Conservation (phyloP, 1,140 invertebrate genomes). For the Streblospio benedicti region DNA sequence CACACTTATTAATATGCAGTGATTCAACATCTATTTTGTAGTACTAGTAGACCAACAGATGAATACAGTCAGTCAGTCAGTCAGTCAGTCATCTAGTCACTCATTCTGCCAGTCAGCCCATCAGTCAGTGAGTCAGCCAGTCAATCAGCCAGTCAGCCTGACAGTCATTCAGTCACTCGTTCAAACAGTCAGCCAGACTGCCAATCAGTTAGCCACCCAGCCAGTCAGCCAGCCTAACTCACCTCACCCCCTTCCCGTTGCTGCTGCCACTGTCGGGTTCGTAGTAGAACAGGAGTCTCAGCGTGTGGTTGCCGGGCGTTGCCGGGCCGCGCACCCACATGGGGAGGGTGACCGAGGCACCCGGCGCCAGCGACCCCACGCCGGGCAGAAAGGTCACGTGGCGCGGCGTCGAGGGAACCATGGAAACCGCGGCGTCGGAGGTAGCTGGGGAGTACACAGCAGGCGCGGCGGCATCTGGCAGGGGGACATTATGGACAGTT, state of each 20-base stretch:
- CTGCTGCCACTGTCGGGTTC: slow-evolving; percentile 21
- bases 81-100: no score
- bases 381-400: slow-evolving; percentile 24
- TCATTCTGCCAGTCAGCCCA: no score
- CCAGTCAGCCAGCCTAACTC: background rate
- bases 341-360: slow-evolving; percentile 52
- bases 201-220: no score
- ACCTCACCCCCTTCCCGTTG: slow-evolving; percentile 1
- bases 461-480: no score
- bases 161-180: no score
- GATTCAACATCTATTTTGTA: background rate
- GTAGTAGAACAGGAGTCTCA: slow-evolving; percentile 67
- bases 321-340: slow-evolving; percentile 63
- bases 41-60: background rate
- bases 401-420: slow-evolving; percentile 9
- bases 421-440: no score
- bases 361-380: slow-evolving; percentile 52
- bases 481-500: no score
- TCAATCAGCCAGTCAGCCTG: no score
- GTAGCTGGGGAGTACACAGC: no score
- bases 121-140: no score
- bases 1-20: no score
- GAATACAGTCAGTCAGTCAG: background rate
- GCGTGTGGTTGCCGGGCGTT: slow-evolving; percentile 54
- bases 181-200: no score